These are phyloP conservation scores for Aeoliscus strigatus DNA, from an alignment of 2,797 vertebrate species.

Conservation along the genomic window DNA sequence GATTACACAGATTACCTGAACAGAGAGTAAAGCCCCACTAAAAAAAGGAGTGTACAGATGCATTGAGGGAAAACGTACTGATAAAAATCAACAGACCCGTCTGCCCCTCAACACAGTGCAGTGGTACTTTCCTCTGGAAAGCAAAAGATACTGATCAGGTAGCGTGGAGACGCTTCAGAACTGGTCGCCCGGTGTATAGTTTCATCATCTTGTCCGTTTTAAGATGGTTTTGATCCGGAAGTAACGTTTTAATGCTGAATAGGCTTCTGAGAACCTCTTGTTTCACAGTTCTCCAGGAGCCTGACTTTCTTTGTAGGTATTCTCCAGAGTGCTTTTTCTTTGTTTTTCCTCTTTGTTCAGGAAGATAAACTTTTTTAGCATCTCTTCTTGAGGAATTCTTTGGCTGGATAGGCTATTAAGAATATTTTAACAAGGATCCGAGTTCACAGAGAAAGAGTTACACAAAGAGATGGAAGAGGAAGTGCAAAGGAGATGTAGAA, in stretches of 20 bases:
- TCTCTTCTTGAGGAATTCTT: not conserved
- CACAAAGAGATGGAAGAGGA: not conserved
- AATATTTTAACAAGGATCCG: slow-evolving; percentile 1
- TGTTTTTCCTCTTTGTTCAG: not conserved
- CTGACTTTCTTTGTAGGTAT: not conserved
- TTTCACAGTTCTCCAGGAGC: not conserved
- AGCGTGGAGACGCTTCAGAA: not conserved
- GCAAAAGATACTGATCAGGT: slow-evolving; percentile 3
- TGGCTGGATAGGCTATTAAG: not conserved
- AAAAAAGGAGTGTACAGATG: slow-evolving; percentile 6
- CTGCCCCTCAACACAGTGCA: not conserved
- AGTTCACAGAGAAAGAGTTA: not conserved
- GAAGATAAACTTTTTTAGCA: not conserved
- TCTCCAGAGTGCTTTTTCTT: not conserved
- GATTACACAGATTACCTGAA: slow-evolving; percentile 43
- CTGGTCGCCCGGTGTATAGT: not conserved
- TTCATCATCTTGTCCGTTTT: not conserved
- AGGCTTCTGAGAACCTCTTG: not conserved
- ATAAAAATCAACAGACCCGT: not conserved
- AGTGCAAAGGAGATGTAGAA: too few relatives aligned
- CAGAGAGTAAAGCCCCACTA: slow-evolving; percentile 24
- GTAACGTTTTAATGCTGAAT: not conserved
- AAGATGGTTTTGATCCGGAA: not conserved
- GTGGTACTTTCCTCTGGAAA: not conserved
- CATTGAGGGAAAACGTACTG: not conserved